A percentile compares a stretch with the other conserved stretches of the same genome.
These are phyloP conservation scores for Allygus modestus DNA, from an alignment of 2,888 invertebrate genomes.

Conservation along the genomic window DNA sequence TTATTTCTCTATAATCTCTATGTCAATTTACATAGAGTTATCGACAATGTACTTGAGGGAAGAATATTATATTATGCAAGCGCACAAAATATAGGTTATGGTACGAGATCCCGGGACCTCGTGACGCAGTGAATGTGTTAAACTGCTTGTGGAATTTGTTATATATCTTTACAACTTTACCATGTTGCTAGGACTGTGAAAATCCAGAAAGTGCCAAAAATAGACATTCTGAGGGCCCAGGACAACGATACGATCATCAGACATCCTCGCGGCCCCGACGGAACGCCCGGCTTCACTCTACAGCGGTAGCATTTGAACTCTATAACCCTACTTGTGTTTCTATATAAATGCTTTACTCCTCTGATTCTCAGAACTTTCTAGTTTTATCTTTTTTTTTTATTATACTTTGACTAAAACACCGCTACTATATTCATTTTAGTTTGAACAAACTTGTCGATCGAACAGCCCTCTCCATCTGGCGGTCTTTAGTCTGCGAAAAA, in stretches of 20 bases:
- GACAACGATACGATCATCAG: slow-evolving; percentile 80
- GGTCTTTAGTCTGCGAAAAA: too few species aligned
- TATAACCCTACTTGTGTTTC: background rate
- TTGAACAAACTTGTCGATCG: background rate
- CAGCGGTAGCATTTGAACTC: slow-evolving; percentile 79
- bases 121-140: too few species aligned
- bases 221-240: slow-evolving; percentile 74
- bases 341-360: slow-evolving; percentile 35
- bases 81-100: too few species aligned
- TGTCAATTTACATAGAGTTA: too few species aligned
- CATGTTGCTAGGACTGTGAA: slow-evolving; percentile 67
- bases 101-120: too few species aligned
- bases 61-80: too few species aligned
- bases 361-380: slow-evolving; percentile 19
- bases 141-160: too few species aligned
- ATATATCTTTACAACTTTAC: too few species aligned
- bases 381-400: slow-evolving; percentile 25
- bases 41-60: too few species aligned
- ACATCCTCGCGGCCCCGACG: slow-evolving; percentile 88
- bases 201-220: slow-evolving; percentile 73
- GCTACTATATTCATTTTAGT: background rate
- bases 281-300: slow-evolving; percentile 83
- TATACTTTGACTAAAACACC: background rate
- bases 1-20: too few species aligned
- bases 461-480: background rate